Percentiles rank a stretch among this genome's conserved stretches.
Evolutionary conservation across 2,113 vertebrate genomes (phyloP).

Genomic region (Macquaria ambigua): DNA sequence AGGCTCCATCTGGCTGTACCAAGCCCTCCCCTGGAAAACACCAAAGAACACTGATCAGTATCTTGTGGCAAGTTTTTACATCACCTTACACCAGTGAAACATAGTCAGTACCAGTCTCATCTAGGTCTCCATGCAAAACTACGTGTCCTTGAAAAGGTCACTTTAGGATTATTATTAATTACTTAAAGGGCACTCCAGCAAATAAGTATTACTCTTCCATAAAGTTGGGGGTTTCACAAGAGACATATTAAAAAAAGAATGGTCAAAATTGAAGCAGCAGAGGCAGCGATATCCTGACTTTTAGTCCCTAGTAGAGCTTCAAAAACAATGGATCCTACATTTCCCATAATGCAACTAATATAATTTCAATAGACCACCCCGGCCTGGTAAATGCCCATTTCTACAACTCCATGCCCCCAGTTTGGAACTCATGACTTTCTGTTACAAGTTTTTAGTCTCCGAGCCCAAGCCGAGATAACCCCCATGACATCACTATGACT

Average conservation of each 20-base stretch:
- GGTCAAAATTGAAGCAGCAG: background rate
- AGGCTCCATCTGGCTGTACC: constrained; percentile 85
- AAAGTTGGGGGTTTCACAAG: background rate
- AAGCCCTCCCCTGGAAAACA: constrained; percentile 87
- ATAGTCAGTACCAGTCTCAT: background rate
- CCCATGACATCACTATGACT: background rate
- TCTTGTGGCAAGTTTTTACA: constrained; percentile 1
- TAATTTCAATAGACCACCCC: background rate
- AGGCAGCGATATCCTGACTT: background rate
- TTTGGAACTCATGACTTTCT: too few relatives aligned
- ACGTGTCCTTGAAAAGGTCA: background rate
- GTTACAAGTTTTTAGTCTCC: background rate
- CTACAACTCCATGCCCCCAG: background rate
- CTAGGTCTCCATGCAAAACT: background rate
- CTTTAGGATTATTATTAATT: background rate
- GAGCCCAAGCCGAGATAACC: background rate
- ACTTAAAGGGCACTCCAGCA: background rate
- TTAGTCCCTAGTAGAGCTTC: background rate
- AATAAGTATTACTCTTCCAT: background rate
- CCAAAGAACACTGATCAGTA: constrained; percentile 18
- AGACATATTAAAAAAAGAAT: background rate
- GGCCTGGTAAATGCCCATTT: background rate
- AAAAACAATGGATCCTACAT: background rate
- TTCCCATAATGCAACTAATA: background rate
- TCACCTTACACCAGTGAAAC: background rate